Conservation (phyloP, 1,140 invertebrate genomes). For the Aricia agestis region DNA sequence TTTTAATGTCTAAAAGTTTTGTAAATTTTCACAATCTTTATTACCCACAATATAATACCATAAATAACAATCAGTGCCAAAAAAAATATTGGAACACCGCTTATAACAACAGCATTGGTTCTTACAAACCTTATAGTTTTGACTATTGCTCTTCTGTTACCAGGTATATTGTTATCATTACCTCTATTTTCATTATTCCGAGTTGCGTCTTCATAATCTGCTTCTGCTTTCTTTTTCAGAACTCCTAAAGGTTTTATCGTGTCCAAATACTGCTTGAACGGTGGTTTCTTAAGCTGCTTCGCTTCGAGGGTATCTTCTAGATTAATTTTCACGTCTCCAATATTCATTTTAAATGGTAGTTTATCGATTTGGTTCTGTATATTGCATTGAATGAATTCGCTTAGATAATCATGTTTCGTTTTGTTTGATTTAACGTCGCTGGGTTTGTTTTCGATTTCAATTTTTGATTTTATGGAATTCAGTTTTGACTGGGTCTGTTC, state of each 20-base stretch:
- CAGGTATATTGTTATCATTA: neutral
- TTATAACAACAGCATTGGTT: conserved; percentile 47
- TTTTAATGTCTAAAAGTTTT: neutral
- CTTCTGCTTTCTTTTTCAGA: neutral
- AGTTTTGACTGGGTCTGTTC: neutral
- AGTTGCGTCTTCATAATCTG: neutral
- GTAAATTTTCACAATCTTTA: neutral
- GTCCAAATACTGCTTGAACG: neutral
- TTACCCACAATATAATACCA: conserved; percentile 37
- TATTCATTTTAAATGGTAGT: conserved; percentile 36
- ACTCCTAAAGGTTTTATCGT: neutral
- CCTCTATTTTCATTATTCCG: neutral
- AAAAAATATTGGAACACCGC: conserved; percentile 50
- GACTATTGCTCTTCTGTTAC: neutral
- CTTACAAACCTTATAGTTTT: conserved; percentile 37
- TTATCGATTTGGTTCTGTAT: conserved; percentile 46
- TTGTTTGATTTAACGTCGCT: conserved; percentile 17
- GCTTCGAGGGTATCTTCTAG: neutral
- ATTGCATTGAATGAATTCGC: conserved; percentile 40
- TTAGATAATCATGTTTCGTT: conserved; percentile 23
- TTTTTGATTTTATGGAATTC: conserved; percentile 15
- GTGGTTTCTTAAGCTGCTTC: neutral
- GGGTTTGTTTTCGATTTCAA: neutral
- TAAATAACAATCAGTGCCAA: conserved; percentile 48
- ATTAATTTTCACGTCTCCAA: conserved; percentile 20